Conservation (phyloP, 2,113 vertebrate species). For the Pollimyrus isidori region DNA sequence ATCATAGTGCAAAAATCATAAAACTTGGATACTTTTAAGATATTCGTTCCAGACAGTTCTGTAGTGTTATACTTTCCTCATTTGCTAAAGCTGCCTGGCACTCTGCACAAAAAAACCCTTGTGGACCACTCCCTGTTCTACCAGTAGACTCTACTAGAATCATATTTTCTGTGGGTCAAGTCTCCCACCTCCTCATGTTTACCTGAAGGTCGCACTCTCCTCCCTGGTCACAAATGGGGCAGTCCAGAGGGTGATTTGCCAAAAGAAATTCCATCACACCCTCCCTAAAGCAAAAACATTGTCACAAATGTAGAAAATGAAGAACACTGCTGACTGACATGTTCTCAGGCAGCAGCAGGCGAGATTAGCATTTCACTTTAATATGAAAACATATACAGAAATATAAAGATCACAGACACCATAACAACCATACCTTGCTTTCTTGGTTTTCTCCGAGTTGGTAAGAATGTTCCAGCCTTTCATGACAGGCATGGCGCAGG, state of each 20-base stretch:
- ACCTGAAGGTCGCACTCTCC: slow-evolving; percentile 97
- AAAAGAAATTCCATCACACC: slow-evolving; percentile 94
- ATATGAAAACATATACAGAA: neutral
- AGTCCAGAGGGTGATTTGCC: slow-evolving; percentile 90
- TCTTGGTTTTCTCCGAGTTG: slow-evolving; percentile 86
- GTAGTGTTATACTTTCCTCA: neutral
- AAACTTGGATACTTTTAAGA: neutral
- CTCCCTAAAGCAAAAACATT: slow-evolving; percentile 61
- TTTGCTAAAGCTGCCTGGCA: neutral
- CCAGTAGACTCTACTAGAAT: neutral
- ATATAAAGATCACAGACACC: neutral
- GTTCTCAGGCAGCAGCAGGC: neutral
- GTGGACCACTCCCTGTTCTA: neutral
- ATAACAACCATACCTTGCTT: slow-evolving; percentile 71
- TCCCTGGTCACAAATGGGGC: slow-evolving; percentile 93
- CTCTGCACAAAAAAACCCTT: neutral
- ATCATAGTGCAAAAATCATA: neutral
- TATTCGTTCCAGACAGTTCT: neutral
- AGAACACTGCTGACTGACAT: neutral
- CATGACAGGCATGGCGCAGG: slow-evolving; percentile 96
- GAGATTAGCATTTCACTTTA: neutral
- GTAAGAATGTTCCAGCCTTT: slow-evolving; percentile 96
- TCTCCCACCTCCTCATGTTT: slow-evolving; percentile 24
- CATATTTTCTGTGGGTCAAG: neutral
- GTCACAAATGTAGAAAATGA: neutral